Conservation (phyloP, 2,888 invertebrate genomes). For the Gandaritis pyraliata region DNA sequence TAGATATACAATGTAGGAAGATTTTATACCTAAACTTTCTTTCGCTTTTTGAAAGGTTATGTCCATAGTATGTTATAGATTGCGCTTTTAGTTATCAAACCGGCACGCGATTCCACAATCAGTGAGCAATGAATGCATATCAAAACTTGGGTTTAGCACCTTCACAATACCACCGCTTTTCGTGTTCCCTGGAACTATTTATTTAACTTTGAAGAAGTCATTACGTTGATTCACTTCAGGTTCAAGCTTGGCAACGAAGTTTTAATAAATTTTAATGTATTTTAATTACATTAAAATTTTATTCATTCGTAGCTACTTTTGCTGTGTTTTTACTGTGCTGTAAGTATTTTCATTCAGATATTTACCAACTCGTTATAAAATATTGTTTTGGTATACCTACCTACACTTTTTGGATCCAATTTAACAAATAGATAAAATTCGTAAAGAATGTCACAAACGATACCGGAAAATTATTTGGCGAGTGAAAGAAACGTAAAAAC, state of each 20-base stretch:
- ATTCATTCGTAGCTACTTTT: neutral
- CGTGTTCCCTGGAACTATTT: constrained; percentile 51
- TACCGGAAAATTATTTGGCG: too few species aligned
- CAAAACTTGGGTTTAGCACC: constrained; percentile 73
- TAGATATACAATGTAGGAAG: too few species aligned
- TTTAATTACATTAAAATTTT: too few species aligned
- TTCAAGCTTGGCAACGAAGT: constrained; percentile 34
- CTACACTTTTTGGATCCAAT: too few species aligned
- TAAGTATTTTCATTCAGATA: too few species aligned
- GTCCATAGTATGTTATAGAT: constrained; percentile 57
- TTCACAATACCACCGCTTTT: constrained; percentile 58
- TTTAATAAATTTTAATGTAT: constrained; percentile 4
- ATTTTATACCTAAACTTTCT: too few species aligned
- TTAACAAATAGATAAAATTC: too few species aligned
- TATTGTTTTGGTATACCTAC: too few species aligned
- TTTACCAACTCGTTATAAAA: too few species aligned
- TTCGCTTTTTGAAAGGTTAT: constrained; percentile 28
- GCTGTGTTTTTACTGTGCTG: neutral
- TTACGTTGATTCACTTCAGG: constrained; percentile 48
- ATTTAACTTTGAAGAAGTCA: constrained; percentile 53
- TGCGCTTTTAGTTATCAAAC: constrained; percentile 74
- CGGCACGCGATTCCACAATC: constrained; percentile 77
- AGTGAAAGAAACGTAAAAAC: too few species aligned
- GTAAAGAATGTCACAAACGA: too few species aligned
- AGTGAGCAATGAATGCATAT: constrained; percentile 70